A percentile compares a stretch with the other conserved stretches of the same genome.
Conservation (phyloP, 2,888 invertebrate genomes). For the Heliconius hortense region DNA sequence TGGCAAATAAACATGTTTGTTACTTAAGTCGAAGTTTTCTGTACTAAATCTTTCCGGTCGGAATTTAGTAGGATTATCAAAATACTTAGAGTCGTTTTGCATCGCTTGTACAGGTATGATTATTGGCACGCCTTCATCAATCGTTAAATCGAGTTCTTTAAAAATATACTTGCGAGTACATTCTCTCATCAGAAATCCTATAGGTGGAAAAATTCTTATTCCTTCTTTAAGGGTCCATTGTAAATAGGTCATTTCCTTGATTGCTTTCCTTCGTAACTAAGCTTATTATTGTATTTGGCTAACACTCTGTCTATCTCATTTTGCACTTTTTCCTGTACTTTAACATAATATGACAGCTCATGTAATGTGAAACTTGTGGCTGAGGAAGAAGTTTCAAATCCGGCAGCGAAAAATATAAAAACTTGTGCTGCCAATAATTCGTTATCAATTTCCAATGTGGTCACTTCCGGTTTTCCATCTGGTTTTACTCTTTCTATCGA, state of each 20-base stretch:
- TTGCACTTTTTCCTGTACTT: conserved; percentile 57
- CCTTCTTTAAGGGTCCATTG: not conserved
- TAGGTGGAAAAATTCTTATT: not conserved
- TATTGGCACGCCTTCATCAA: conserved; percentile 7
- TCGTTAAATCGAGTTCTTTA: conserved; percentile 1
- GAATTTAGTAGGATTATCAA: conserved; percentile 53
- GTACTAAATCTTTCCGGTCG: conserved; percentile 61
- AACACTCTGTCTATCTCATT: conserved; percentile 57
- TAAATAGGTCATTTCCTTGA: conserved; percentile 64
- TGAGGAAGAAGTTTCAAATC: conserved; percentile 75
- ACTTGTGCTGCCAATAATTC: conserved; percentile 43
- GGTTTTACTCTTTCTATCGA: conserved; percentile 44
- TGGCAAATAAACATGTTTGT: conserved; percentile 60
- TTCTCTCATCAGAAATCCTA: not conserved
- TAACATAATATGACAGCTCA: conserved; percentile 60
- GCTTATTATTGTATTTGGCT: conserved; percentile 49
- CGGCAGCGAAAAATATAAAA: conserved; percentile 70
- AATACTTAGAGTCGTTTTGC: not conserved
- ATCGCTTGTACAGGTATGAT: conserved; percentile 1
- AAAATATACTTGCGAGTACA: conserved; percentile 7
- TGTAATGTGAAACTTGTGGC: conserved; percentile 65
- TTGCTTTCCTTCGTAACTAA: conserved; percentile 62
- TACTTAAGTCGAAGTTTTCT: conserved; percentile 47
- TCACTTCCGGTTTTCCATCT: conserved; percentile 40
- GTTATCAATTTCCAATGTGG: conserved; percentile 41